Evolutionary conservation across 2,113 vertebrate genomes (phyloP), one percentile per base, ranked within the genome.

Genomic region (Poeciliopsis occidentalis): DNA sequence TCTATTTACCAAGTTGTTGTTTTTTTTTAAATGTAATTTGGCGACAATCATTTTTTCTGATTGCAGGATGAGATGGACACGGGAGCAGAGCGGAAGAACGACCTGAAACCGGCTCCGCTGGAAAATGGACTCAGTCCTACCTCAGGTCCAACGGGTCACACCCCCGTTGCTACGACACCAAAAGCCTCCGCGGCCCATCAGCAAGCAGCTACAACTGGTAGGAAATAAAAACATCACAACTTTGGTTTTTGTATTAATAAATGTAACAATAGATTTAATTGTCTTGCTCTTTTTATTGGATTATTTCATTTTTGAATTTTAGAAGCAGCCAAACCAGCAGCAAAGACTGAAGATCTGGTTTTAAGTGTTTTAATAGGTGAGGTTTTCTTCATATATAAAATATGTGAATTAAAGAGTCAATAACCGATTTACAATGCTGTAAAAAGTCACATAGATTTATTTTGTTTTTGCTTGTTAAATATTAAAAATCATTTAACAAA

Each of bases 271-370:
- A n/a, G 51, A 24, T 47, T 4, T 67, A n/a, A 7, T 44, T 54
- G 11, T 4, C 0, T 10, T 32, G 15, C 29, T 2, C 0, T 0
- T 19, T 29, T 17, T n/a, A 44, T 60, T 2, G 64, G 13, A 77
- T 6, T 64, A 1, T 34, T 32, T 13, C 13, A 37, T 66, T 51
- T 76, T 26, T 90, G 27, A 30, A 17, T 85, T 87, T 82, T 81
- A 99, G 97, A 97, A 76, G 94, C 96, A 26, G 92, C 95, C 79
- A 99, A 98, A 92, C 94, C 95, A n/a, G 95, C 96, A 61, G 94
- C 95, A 31, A 99, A 97, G 94, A 96, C 93, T 64, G 98, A 99
- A 93, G 98, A 99, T 88, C 95, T 99, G 67, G 97, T 99, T 76
- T 95, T 97, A 70, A 97, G 96, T 64, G 94, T 99, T 82, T 92